phyloP scores from a whole-genome alignment of 2,113 vertebrate genomes.

The Cisticola juncidis region DNA sequence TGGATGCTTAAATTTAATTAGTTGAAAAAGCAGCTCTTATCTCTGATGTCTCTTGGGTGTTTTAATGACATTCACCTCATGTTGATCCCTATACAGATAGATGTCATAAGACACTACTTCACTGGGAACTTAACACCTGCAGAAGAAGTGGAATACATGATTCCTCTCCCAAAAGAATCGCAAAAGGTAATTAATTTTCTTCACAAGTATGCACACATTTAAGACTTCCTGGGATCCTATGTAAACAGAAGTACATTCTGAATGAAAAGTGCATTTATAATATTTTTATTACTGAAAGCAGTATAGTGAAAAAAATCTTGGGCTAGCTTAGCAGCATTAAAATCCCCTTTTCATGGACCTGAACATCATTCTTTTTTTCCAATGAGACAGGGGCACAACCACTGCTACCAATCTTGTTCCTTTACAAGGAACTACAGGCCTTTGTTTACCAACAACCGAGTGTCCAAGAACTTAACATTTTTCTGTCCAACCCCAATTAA shows the following conservation, averaged over 20 bases:
- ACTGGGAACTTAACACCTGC: background rate
- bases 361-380: background rate
- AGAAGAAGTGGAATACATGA: background rate
- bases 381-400: background rate
- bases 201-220: background rate
- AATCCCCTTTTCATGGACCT: background rate
- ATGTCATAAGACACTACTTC: background rate
- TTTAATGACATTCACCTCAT: constrained; percentile 4
- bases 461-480: background rate
- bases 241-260: background rate
- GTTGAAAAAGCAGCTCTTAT: background rate
- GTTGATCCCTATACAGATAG: background rate
- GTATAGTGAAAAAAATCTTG: background rate
- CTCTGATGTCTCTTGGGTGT: background rate
- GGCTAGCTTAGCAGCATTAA: background rate
- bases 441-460: background rate
- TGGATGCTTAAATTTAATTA: background rate
- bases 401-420: background rate
- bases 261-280: background rate
- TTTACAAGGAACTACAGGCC: background rate
- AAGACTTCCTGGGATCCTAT: background rate
- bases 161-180: background rate
- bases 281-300: background rate
- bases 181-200: background rate
- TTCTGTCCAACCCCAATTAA: background rate